phyloP scores from a whole-genome alignment of 2,113 vertebrate species.

The Bolborhynchus lineola region DNA sequence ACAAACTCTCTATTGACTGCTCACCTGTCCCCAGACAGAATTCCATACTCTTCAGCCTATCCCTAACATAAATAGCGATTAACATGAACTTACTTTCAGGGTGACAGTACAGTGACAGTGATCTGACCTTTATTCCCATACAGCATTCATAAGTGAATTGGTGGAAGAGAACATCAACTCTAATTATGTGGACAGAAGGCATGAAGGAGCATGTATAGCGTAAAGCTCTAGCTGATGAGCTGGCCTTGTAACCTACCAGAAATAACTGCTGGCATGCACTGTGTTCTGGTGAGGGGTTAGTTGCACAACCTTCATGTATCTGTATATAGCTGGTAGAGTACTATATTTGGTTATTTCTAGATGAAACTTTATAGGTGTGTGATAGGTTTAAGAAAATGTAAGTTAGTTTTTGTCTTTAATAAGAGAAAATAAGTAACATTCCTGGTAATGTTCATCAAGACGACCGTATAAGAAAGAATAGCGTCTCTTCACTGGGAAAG shows the following conservation, averaged over 20 bases:
- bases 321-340: background rate
- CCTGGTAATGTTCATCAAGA: background rate
- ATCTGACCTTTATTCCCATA: background rate
- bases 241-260: background rate
- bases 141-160: background rate
- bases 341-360: constrained; percentile 11
- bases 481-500: background rate
- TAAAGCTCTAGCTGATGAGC: background rate
- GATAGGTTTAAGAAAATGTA: background rate
- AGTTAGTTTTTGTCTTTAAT: background rate
- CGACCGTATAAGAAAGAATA: background rate
- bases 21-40: no score
- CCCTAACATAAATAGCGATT: no score
- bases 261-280: background rate
- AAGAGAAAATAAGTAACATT: background rate
- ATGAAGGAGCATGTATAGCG: background rate
- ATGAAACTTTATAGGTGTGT: background rate
- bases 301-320: background rate
- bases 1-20: no score
- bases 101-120: background rate
- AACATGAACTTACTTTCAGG: background rate
- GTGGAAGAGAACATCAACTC: background rate
- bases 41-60: no score
- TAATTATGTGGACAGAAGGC: background rate
- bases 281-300: background rate